Conservation (phyloP, 2,888 invertebrate species). For the Epinotia demarniana region DNA sequence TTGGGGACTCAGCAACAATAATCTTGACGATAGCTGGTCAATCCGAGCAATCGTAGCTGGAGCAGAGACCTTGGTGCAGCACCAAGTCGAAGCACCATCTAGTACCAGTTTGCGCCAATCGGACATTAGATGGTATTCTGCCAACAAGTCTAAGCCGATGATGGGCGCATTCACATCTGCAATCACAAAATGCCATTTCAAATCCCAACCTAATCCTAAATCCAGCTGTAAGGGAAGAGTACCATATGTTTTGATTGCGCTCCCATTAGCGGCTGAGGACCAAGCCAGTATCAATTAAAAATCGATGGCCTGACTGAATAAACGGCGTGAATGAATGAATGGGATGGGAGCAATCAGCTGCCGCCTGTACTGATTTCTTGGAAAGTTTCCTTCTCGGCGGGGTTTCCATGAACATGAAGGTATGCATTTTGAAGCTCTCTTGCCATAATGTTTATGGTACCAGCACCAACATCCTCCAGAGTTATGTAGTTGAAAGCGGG, state of each 20-base stretch:
- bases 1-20: background rate
- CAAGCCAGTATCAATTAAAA: conserved; percentile 15
- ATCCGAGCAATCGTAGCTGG: conserved; percentile 2
- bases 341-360: conserved; percentile 30
- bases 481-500: background rate
- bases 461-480: conserved; percentile 21
- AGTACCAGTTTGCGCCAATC: conserved; percentile 16
- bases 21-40: conserved; percentile 5
- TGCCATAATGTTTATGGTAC: conserved; percentile 38
- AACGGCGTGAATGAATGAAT: too few species aligned
- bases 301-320: conserved; percentile 20
- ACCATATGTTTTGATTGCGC: conserved; percentile 14
- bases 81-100: too few species aligned
- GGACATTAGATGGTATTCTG: conserved; percentile 25
- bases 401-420: conserved; percentile 31
- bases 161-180: conserved; percentile 18
- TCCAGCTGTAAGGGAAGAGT: background rate
- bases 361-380: conserved; percentile 44
- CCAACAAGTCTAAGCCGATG: conserved; percentile 25
- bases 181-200: conserved; percentile 13
- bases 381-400: conserved; percentile 32
- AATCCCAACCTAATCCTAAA: background rate
- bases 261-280: conserved; percentile 11
- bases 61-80: background rate
- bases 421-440: conserved; percentile 27